Base-by-base conservation (phyloP, 1,140 invertebrate genomes). In the Arctopsyche grandis region DNA sequence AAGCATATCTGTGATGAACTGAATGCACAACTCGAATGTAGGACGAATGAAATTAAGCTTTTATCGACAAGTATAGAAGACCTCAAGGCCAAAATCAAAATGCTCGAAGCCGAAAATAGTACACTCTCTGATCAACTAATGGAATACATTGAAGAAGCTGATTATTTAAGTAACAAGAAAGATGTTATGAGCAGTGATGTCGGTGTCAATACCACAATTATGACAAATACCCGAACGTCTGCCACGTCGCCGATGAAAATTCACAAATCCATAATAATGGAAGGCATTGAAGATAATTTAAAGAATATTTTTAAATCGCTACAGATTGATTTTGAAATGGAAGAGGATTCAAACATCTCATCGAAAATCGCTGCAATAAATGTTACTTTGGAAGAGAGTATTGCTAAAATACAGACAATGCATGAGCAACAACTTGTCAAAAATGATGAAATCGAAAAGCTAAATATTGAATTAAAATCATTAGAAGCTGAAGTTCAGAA, bases 141-240 rank as follows among this genome's bases (percentile, higher is more conserved):
- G 58, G 74, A 76, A 16, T 76, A 76, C 44, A 21, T 76, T n/a
- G 16, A 76, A 63, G 74, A 76, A 44, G 10, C 22, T 43, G 74
- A 76, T 38, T n/a, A 44, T 71, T 16, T 71, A n/a, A 71, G 19
- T 19, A 63, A 76, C 10, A 56, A 24, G 12, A 75, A 46, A 66
- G 24, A 24, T 12, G 48, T 52, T 52, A 52, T 5, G 12, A 9
- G 14, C 3, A 66, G 24, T 9, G 24, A 66, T 66, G 24, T 66
- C 0, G 10, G 22, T 12, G 21, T 66, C 12, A 66, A 66, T 66
- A 66, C 63, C 9, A 22, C 63, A 9, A 12, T 66, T 14, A 3
- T 60, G 29, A 38, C 29, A 38, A 38, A 38, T 38, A 38, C 29
- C 7, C 29, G 29, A 38, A 38, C 29, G 7, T 38, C 29, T 7